Evolutionary conservation across 2,888 invertebrate genomes (phyloP).

Genomic region (Apamea epomidion): DNA sequence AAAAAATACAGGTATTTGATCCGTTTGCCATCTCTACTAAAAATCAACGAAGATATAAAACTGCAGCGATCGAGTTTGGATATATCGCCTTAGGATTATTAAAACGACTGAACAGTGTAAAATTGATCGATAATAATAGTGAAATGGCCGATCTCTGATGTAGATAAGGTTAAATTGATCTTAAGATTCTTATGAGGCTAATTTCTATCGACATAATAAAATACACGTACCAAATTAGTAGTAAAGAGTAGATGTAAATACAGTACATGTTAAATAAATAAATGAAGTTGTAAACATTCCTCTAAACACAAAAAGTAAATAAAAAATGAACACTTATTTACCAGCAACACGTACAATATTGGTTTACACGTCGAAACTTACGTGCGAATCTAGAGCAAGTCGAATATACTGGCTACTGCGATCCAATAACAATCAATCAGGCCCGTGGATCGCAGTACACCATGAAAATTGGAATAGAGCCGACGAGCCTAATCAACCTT

Average conservation of each 20-base stretch:
- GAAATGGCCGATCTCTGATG: constrained; percentile 60
- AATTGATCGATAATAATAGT: constrained; percentile 63
- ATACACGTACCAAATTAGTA: constrained; percentile 14
- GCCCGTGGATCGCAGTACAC: constrained; percentile 77
- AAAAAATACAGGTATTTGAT: constrained; percentile 23
- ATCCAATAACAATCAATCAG: constrained; percentile 85
- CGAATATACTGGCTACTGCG: constrained; percentile 48
- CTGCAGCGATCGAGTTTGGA: constrained; percentile 65
- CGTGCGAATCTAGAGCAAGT: constrained; percentile 51
- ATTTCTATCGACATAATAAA: constrained; percentile 50
- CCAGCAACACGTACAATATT: constrained; percentile 16
- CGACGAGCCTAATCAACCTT: constrained; percentile 83
- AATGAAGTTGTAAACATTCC: not conserved
- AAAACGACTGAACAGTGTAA: constrained; percentile 64
- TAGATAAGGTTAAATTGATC: constrained; percentile 54
- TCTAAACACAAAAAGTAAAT: not conserved
- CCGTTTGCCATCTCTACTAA: constrained; percentile 67
- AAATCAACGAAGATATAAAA: constrained; percentile 70
- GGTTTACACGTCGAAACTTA: constrained; percentile 26
- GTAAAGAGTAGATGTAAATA: not conserved
- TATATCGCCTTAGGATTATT: constrained; percentile 71
- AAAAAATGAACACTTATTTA: not conserved
- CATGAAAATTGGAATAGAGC: constrained; percentile 86
- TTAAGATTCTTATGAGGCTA: constrained; percentile 40
- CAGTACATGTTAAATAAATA: not conserved